Evolutionary conservation across 2,888 invertebrate genomes (phyloP).

Genomic region (Hirtodrosophila histrioides): DNA sequence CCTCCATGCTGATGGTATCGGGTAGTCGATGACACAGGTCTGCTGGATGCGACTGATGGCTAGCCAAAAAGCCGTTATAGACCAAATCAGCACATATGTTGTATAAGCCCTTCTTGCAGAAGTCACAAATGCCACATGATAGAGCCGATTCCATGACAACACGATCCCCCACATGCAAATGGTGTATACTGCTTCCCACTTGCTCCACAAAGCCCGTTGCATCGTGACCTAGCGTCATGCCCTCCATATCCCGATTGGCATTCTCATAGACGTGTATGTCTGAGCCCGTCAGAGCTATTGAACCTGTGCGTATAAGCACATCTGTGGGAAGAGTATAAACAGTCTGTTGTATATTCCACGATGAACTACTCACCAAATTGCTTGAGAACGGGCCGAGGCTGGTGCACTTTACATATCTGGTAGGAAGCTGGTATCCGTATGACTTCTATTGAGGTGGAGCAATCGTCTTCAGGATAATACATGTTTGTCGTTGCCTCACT

Average conservation of each 20-base stretch:
- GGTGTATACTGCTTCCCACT: conserved; percentile 87
- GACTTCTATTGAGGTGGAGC: conserved; percentile 30
- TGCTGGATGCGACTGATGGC: conserved; percentile 75
- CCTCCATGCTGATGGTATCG: conserved; percentile 59
- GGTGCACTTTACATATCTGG: conserved; percentile 44
- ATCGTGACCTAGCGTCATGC: conserved; percentile 93
- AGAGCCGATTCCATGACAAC: conserved; percentile 97
- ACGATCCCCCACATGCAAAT: conserved; percentile 91
- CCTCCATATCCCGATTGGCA: conserved; percentile 58
- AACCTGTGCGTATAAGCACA: conserved; percentile 88
- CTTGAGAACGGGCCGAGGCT: conserved; percentile 48
- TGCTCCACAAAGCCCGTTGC: conserved; percentile 91
- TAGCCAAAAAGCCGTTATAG: conserved; percentile 77
- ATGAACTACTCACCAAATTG: conserved; percentile 60
- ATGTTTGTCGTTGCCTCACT: neutral
- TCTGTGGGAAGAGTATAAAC: conserved; percentile 84
- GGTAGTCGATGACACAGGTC: conserved; percentile 80
- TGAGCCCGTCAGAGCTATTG: conserved; percentile 96
- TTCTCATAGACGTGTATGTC: conserved; percentile 93
- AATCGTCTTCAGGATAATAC: neutral
- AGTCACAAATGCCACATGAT: conserved; percentile 92
- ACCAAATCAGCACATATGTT: conserved; percentile 76
- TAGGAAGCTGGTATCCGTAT: conserved; percentile 60
- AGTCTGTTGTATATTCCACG: too few species aligned
- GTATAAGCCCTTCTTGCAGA: conserved; percentile 87